Evolutionary conservation across 1,140 invertebrate species (phyloP).

Genomic region (Carposina sasakii): DNA sequence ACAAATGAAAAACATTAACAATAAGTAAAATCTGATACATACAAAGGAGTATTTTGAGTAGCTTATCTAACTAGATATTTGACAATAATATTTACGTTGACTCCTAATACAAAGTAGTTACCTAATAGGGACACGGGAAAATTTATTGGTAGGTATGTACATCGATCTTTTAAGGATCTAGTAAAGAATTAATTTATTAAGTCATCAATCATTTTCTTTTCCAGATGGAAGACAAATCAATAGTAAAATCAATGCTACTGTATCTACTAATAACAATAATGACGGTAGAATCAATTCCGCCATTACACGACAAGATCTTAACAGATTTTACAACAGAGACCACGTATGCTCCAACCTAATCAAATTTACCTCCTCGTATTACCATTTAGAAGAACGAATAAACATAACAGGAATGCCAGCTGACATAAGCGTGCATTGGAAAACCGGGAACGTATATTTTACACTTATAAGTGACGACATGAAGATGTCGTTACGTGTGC

Average conservation of each 20-base stretch:
- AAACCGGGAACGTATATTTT: slow-evolving; percentile 52
- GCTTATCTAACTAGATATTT: no score
- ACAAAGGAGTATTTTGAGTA: no score
- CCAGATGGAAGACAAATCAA: slow-evolving; percentile 51
- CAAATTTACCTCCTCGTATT: slow-evolving; percentile 51
- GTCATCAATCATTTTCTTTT: no score
- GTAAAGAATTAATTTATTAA: no score
- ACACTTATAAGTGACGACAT: slow-evolving; percentile 59
- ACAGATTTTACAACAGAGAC: slow-evolving; percentile 25
- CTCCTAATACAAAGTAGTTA: no score
- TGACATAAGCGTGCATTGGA: slow-evolving; percentile 60
- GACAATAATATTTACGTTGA: no score
- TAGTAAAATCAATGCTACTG: slow-evolving; percentile 16
- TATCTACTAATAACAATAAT: slow-evolving; percentile 23
- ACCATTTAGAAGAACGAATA: slow-evolving; percentile 35
- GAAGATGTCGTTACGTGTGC: slow-evolving; percentile 54
- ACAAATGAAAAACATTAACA: no score
- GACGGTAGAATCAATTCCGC: slow-evolving; percentile 27
- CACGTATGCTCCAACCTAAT: slow-evolving; percentile 40
- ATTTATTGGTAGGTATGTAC: no score
- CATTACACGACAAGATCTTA: slow-evolving; percentile 36
- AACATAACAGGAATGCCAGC: slow-evolving; percentile 51
- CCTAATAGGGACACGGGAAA: no score
- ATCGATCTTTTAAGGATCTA: no score
- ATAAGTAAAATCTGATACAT: no score